A percentile compares a stretch with the other conserved stretches of the same genome.
Conservation (phyloP, 2,113 vertebrate genomes). For the Poicephalus meyeri region DNA sequence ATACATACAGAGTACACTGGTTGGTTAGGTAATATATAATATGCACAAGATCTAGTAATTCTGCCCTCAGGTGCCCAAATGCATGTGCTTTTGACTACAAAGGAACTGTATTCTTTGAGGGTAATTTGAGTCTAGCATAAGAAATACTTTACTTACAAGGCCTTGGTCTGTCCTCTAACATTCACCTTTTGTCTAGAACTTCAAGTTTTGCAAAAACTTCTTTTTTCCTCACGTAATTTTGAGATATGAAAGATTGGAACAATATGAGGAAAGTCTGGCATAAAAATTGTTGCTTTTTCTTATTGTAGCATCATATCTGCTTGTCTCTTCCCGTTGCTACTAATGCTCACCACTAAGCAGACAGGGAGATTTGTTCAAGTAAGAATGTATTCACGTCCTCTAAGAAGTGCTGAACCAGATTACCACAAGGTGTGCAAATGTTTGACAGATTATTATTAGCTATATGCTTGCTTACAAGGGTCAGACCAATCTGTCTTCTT, state of each 20-base stretch:
- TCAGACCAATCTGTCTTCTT: background rate
- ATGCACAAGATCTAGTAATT: background rate
- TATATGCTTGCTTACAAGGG: background rate
- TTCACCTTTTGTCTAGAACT: background rate
- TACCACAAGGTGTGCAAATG: slow-evolving; percentile 28
- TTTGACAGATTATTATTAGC: slow-evolving; percentile 39
- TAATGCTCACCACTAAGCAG: slow-evolving; percentile 35
- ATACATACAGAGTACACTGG: background rate
- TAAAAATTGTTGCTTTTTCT: background rate
- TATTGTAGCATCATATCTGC: background rate
- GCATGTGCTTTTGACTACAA: background rate
- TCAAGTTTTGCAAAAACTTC: background rate
- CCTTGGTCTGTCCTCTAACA: background rate
- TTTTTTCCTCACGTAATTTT: background rate
- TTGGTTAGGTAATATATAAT: background rate
- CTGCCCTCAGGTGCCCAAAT: background rate
- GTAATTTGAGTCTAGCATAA: background rate
- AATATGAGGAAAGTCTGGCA: background rate
- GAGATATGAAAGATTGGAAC: background rate
- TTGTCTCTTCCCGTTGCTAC: slow-evolving; percentile 6
- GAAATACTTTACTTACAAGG: background rate
- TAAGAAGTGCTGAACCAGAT: slow-evolving; percentile 56
- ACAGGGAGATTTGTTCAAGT: slow-evolving; percentile 56
- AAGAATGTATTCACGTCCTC: slow-evolving; percentile 40
- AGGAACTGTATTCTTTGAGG: background rate